Percentiles rank a stretch among this genome's conserved stretches.
These are phyloP conservation scores for Amblyjoppa proteus DNA, from an alignment of 2,888 invertebrate species.

Conservation along the genomic window DNA sequence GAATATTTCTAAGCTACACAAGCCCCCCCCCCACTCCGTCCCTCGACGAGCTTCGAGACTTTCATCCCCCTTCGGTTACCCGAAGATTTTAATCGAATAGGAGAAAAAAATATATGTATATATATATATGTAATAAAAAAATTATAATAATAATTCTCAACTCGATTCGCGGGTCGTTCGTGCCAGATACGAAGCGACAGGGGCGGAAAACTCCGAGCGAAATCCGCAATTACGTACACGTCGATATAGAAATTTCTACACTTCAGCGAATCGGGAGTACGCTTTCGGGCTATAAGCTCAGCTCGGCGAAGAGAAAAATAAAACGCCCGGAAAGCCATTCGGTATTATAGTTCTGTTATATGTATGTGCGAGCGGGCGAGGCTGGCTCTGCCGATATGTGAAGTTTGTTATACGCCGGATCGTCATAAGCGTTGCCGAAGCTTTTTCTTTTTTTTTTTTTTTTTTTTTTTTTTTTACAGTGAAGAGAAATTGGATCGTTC, in stretches of 20 bases:
- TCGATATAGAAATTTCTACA: constrained; percentile 11
- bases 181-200: not conserved
- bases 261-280: constrained; percentile 18
- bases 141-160: not conserved
- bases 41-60: not conserved
- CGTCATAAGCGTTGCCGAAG: not conserved
- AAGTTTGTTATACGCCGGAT: not conserved
- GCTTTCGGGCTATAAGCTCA: not conserved
- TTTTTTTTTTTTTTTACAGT: not conserved
- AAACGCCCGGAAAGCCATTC: constrained; percentile 36
- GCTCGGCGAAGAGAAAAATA: not conserved
- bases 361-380: not conserved
- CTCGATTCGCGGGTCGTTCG: not conserved
- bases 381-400: not conserved
- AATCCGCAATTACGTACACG: constrained; percentile 31
- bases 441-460: not conserved
- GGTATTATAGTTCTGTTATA: constrained; percentile 33
- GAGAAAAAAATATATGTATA: not conserved
- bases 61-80: not conserved
- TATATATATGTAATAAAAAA: not conserved
- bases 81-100: constrained; percentile 37
- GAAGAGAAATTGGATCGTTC: constrained; percentile 66
- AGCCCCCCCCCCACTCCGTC: not conserved
- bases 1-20: constrained; percentile 28
- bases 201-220: not conserved